These are phyloP conservation scores for Onychostoma macrolepis DNA, from an alignment of 2,113 vertebrate species.

Conservation along the genomic window DNA sequence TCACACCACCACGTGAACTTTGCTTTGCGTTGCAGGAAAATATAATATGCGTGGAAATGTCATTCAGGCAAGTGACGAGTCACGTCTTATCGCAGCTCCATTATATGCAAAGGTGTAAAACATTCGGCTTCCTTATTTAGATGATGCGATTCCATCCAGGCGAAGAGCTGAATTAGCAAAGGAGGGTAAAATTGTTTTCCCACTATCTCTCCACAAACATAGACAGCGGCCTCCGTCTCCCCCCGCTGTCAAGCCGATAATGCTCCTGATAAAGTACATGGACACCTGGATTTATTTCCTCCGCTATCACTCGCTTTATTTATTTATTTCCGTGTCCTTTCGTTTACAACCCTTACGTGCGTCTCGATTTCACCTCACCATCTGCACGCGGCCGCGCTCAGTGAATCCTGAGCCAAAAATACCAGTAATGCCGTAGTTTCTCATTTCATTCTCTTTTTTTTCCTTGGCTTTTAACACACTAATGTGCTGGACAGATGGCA, in stretches of 20 bases:
- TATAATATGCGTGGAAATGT: slow-evolving; percentile 50
- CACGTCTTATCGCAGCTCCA: slow-evolving; percentile 67
- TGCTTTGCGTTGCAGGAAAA: slow-evolving; percentile 18
- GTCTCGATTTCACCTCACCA: slow-evolving; percentile 37
- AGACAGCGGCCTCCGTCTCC: slow-evolving; percentile 56
- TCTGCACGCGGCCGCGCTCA: background rate
- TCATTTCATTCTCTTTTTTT: slow-evolving; percentile 12
- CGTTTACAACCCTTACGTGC: slow-evolving; percentile 4
- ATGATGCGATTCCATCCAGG: slow-evolving; percentile 71
- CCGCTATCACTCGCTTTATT: slow-evolving; percentile 21
- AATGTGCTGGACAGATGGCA: slow-evolving; percentile 35
- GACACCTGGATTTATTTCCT: slow-evolving; percentile 53
- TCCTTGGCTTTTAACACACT: slow-evolving; percentile 25
- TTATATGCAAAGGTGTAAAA: slow-evolving; percentile 78
- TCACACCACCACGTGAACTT: background rate
- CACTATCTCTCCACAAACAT: slow-evolving; percentile 72
- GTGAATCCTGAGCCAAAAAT: slow-evolving; percentile 33
- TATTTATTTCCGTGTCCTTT: slow-evolving; percentile 40
- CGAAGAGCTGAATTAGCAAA: slow-evolving; percentile 58
- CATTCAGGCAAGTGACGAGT: slow-evolving; percentile 63
- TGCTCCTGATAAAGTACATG: slow-evolving; percentile 50
- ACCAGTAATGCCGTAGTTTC: slow-evolving; percentile 19
- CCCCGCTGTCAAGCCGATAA: slow-evolving; percentile 34
- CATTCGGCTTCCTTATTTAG: slow-evolving; percentile 77
- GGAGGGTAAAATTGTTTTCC: slow-evolving; percentile 76